A percentile compares a stretch with the other conserved stretches of the same genome.
These are phyloP conservation scores for Dascyllus trimaculatus DNA, from an alignment of 2,113 vertebrate species.

Conservation along the genomic window DNA sequence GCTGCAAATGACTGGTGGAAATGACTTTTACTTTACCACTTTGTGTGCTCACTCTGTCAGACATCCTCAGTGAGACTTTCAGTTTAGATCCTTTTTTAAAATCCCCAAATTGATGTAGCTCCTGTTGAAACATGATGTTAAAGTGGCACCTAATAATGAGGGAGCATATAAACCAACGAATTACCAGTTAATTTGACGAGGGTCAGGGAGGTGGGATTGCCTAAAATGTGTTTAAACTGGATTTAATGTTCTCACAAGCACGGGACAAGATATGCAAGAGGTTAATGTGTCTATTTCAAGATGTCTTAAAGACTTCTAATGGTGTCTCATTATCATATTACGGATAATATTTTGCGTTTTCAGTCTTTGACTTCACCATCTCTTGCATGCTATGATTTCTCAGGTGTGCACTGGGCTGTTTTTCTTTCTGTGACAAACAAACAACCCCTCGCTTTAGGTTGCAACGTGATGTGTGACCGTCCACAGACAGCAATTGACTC, in stretches of 20 bases:
- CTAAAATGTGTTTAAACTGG: not conserved
- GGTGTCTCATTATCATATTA: not conserved
- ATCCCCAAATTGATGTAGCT: no score
- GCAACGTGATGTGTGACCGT: conserved; percentile 36
- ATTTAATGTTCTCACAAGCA: not conserved
- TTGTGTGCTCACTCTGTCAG: not conserved
- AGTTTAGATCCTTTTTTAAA: not conserved
- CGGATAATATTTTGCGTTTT: not conserved
- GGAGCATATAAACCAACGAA: not conserved
- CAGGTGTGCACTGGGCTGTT: conserved; percentile 16
- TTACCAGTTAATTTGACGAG: not conserved
- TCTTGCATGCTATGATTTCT: not conserved
- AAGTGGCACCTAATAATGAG: not conserved
- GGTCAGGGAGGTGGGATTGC: not conserved
- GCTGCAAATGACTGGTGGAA: not conserved
- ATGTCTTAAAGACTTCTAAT: not conserved
- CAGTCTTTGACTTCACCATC: not conserved
- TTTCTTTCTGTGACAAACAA: conserved; percentile 34
- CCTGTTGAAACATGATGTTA: no score
- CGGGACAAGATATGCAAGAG: not conserved
- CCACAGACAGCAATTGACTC: conserved; percentile 54
- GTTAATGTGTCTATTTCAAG: not conserved
- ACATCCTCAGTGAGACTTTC: not conserved
- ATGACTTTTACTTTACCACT: not conserved
- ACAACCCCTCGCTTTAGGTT: conserved; percentile 25